A percentile compares a stretch with the other conserved stretches of the same genome.
Conservation (phyloP, 2,888 invertebrate species). For the Rugalucina vietnamica region DNA sequence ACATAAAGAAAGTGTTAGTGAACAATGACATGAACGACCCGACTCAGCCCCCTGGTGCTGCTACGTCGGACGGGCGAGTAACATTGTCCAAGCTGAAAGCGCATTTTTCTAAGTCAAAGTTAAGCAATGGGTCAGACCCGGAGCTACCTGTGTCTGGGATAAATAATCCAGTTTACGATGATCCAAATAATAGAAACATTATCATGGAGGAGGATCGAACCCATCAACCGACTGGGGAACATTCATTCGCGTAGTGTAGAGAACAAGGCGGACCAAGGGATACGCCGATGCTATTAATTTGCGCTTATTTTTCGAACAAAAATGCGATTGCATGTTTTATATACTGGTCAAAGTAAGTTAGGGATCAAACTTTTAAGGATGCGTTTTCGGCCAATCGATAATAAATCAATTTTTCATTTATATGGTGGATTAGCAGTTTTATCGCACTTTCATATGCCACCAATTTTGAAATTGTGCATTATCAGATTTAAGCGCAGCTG, state of each 20-base stretch:
- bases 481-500: no score
- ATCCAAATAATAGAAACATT: constrained; percentile 37
- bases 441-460: no score
- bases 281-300: no score
- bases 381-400: no score
- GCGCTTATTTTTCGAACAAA: no score
- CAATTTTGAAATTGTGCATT: no score
- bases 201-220: constrained; percentile 59
- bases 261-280: no score
- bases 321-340: no score
- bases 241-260: background rate
- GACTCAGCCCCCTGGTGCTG: constrained; percentile 31
- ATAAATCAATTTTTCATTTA: no score
- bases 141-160: constrained; percentile 46
- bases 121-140: constrained; percentile 33
- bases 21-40: constrained; percentile 71
- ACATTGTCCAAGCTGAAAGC: constrained; percentile 70
- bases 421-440: no score
- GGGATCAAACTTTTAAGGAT: no score
- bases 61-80: constrained; percentile 59
- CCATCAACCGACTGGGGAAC: constrained; percentile 38
- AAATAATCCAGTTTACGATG: constrained; percentile 66
- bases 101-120: constrained; percentile 66
- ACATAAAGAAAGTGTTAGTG: constrained; percentile 68
- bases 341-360: no score